phyloP scores from a whole-genome alignment of 2,888 invertebrate genomes.

The Eristalis pertinax region DNA sequence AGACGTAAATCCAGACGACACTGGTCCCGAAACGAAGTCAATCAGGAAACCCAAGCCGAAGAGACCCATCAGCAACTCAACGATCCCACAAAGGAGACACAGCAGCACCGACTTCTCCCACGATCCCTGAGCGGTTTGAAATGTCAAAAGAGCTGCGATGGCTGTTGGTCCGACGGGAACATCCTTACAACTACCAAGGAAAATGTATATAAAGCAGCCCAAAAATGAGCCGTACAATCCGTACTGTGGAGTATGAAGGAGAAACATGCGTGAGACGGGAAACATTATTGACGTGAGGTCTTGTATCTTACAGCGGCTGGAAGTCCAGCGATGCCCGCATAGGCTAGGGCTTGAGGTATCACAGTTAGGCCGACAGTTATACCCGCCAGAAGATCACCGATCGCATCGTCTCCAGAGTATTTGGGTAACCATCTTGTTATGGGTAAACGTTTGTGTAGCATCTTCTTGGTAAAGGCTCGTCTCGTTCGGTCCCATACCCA shows the following conservation, averaged over 20 bases:
- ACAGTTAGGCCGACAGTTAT: conserved; percentile 96
- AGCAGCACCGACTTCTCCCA: conserved; percentile 86
- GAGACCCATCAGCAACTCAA: conserved; percentile 91
- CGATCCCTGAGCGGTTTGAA: conserved; percentile 87
- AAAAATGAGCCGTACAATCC: conserved; percentile 97
- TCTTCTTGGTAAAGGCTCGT: conserved; percentile 85
- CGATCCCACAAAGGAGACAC: conserved; percentile 87
- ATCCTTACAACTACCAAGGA: conserved; percentile 95
- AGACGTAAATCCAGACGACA: conserved; percentile 94
- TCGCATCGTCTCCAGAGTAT: conserved; percentile 87
- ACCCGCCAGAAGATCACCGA: conserved; percentile 95
- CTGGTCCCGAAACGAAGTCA: conserved; percentile 94
- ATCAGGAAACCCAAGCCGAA: conserved; percentile 93
- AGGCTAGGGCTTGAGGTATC: conserved; percentile 94
- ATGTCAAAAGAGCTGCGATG: conserved; percentile 93
- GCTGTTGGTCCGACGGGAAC: conserved; percentile 96
- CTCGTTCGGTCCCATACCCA: conserved; percentile 82
- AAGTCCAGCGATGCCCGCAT: conserved; percentile 90
- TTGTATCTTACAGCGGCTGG: conserved; percentile 84
- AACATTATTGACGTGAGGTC: background rate
- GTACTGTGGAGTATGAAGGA: conserved; percentile 84
- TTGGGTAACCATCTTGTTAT: conserved; percentile 89
- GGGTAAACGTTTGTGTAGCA: conserved; percentile 88
- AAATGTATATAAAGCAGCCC: conserved; percentile 93
- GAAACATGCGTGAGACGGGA: background rate